Percentiles rank a stretch among this genome's conserved stretches.
Evolutionary conservation across 2,888 invertebrate species (phyloP).

Genomic region (Halictus quadricinctus): DNA sequence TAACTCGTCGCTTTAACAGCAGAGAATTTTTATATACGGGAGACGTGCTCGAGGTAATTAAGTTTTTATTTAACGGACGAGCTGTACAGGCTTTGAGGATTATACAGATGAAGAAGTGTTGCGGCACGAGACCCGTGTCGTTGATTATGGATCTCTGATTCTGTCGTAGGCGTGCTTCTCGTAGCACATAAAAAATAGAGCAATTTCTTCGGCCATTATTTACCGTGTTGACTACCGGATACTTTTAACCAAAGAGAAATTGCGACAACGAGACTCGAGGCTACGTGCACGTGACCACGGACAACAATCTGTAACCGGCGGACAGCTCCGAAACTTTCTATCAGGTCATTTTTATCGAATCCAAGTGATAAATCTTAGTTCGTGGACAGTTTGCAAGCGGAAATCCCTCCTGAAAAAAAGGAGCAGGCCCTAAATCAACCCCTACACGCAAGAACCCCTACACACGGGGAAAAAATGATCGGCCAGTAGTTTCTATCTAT

Average conservation of each 20-base stretch:
- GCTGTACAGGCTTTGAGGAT: neutral
- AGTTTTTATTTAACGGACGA: neutral
- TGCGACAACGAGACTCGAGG: neutral
- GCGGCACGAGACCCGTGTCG: neutral
- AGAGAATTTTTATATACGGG: too few relatives aligned
- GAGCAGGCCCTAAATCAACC: neutral
- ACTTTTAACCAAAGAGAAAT: neutral
- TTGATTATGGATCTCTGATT: neutral
- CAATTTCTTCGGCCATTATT: neutral
- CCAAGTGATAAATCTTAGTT: slow-evolving; percentile 6
- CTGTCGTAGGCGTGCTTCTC: neutral
- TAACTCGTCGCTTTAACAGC: too few relatives aligned
- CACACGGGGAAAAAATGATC: neutral
- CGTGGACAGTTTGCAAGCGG: neutral
- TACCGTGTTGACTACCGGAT: neutral
- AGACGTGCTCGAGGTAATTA: neutral
- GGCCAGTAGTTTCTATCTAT: neutral
- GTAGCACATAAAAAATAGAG: neutral
- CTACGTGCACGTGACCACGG: neutral
- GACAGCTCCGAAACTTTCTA: neutral
- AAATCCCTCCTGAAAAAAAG: too few relatives aligned
- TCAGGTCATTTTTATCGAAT: slow-evolving; percentile 21
- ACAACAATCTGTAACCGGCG: neutral
- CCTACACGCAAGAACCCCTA: neutral
- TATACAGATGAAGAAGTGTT: neutral